A percentile compares a stretch with the other conserved stretches of the same genome.
Conservation (phyloP, 92 coral and sea anemone genomes). For the Porites rus region DNA sequence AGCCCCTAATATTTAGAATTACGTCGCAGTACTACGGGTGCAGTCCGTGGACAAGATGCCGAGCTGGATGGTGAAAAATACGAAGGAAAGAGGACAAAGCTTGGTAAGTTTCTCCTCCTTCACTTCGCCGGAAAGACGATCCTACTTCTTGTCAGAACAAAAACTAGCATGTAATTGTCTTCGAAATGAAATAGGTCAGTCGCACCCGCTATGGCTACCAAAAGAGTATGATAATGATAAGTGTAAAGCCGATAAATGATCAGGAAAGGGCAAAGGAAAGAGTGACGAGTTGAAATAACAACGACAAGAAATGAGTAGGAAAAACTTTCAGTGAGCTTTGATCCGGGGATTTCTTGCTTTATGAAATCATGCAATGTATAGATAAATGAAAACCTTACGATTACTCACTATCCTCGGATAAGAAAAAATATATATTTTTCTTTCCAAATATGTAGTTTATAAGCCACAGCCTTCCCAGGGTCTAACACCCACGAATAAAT, state of each 20-base stretch:
- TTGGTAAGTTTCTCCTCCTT: conserved; percentile 1
- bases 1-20: background rate
- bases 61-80: conserved; percentile 24
- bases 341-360: no score
- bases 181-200: background rate
- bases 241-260: background rate
- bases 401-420: no score
- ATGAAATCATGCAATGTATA: no score
- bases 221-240: background rate
- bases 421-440: background rate
- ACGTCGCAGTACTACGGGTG: background rate
- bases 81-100: background rate
- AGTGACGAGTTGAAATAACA: no score
- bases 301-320: no score
- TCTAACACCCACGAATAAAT: conserved; percentile 1
- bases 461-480: background rate
- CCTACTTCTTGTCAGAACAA: no score
- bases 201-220: background rate
- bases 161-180: background rate
- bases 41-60: conserved; percentile 13
- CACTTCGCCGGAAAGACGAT: background rate
- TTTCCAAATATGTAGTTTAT: background rate
- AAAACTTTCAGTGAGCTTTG: no score
- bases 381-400: background rate
- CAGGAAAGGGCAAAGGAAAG: background rate